Evolutionary conservation across 2,888 invertebrate species (phyloP).

Genomic region (Scaptodrosophila latifasciaeformis): DNA sequence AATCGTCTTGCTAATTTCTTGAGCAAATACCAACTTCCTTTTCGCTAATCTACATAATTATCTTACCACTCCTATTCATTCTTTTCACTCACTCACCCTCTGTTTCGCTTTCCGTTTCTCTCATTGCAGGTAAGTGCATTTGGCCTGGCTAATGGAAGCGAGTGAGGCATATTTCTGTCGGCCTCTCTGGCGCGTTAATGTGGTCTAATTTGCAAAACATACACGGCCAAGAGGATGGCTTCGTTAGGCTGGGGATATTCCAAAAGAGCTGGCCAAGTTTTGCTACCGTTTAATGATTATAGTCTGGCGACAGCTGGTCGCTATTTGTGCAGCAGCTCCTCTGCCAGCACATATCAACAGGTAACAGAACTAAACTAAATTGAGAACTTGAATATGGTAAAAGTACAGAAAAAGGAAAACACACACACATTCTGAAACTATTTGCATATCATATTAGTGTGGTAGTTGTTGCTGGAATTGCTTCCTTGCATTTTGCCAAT

Average conservation of each 20-base stretch:
- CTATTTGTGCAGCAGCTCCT: background rate
- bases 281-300: conserved; percentile 36
- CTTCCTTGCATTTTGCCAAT: conserved; percentile 19
- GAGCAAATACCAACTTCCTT: conserved; percentile 54
- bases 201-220: conserved; percentile 57
- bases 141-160: conserved; percentile 6
- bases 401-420: conserved; percentile 26
- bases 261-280: background rate
- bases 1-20: conserved; percentile 51
- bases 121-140: conserved; percentile 51
- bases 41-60: conserved; percentile 54
- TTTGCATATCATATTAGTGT: conserved; percentile 56
- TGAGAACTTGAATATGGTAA: too few relatives aligned
- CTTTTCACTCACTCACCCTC: background rate
- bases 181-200: conserved; percentile 50
- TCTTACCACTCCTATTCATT: conserved; percentile 10
- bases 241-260: too few relatives aligned
- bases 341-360: conserved; percentile 43
- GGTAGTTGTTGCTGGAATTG: conserved; percentile 1
- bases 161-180: conserved; percentile 34
- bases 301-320: conserved; percentile 9
- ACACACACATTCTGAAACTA: too few relatives aligned
- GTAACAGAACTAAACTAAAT: conserved; percentile 49
- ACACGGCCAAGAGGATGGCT: conserved; percentile 11
- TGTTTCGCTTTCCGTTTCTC: conserved; percentile 10